Evolutionary conservation across 64 coral and sea anemone species (phyloP).

Genomic region (Orbicella faveolata): DNA sequence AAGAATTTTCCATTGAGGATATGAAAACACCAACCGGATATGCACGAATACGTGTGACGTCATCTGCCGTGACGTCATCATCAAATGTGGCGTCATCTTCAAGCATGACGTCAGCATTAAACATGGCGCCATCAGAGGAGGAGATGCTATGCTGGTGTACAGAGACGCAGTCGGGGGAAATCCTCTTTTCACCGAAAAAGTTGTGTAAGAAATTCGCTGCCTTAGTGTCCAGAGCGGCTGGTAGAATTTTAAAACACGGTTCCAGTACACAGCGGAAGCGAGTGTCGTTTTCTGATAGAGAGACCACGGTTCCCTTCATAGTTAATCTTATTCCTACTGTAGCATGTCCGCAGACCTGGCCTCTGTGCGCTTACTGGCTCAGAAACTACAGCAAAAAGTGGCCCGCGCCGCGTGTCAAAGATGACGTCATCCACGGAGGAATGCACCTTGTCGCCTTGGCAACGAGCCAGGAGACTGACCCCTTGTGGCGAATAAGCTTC

Average conservation of each 20-base stretch:
- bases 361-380: constrained; percentile 75
- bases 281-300: constrained; percentile 51
- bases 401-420: constrained; percentile 33
- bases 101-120: background rate
- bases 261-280: constrained; percentile 28
- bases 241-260: constrained; percentile 40
- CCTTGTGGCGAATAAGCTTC: constrained; percentile 69
- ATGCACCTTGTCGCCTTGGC: constrained; percentile 71
- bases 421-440: constrained; percentile 40
- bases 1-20: constrained; percentile 61
- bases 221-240: constrained; percentile 23
- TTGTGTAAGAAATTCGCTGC: constrained; percentile 50
- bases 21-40: constrained; percentile 56
- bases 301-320: constrained; percentile 20
- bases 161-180: constrained; percentile 7
- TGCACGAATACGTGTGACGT: constrained; percentile 45
- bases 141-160: constrained; percentile 15
- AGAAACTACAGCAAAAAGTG: constrained; percentile 50
- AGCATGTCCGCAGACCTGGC: constrained; percentile 58
- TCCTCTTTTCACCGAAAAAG: constrained; percentile 48
- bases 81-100: background rate
- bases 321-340: constrained; percentile 81
- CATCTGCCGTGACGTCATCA: background rate
- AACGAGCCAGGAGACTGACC: constrained; percentile 29
- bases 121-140: background rate